Evolutionary conservation across 2,113 vertebrate genomes (phyloP).

Genomic region (Beaufortia kweichowensis): DNA sequence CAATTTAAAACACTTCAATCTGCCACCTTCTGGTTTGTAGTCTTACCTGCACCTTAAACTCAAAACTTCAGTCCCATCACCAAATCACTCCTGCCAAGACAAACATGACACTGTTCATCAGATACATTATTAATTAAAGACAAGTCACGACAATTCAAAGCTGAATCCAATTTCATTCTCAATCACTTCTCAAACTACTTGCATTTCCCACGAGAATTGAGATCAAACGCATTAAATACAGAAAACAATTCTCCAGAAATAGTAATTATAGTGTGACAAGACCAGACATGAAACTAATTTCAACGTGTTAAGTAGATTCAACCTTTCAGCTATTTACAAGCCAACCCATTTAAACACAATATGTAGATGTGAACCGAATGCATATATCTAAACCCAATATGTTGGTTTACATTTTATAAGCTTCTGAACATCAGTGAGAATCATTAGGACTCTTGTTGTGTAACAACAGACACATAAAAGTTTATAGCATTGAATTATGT

Average conservation of each 20-base stretch:
- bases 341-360: neutral
- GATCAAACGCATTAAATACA: constrained; percentile 11
- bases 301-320: constrained; percentile 16
- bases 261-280: neutral
- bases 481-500: neutral
- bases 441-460: neutral
- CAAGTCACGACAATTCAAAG: constrained; percentile 46
- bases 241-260: constrained; percentile 3
- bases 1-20: neutral
- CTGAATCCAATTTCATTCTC: constrained; percentile 18
- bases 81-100: constrained; percentile 1
- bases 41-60: neutral
- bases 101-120: constrained; percentile 46
- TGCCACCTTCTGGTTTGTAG: neutral
- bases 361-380: neutral
- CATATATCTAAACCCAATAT: neutral
- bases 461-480: neutral
- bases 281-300: constrained; percentile 38
- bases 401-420: neutral
- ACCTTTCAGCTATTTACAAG: constrained; percentile 6
- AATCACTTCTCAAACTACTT: neutral
- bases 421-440: neutral
- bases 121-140: constrained; percentile 50
- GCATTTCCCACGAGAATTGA: constrained; percentile 4
- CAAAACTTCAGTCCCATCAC: neutral